Conservation (phyloP, 2,888 invertebrate genomes). For the Euphydryas editha region DNA sequence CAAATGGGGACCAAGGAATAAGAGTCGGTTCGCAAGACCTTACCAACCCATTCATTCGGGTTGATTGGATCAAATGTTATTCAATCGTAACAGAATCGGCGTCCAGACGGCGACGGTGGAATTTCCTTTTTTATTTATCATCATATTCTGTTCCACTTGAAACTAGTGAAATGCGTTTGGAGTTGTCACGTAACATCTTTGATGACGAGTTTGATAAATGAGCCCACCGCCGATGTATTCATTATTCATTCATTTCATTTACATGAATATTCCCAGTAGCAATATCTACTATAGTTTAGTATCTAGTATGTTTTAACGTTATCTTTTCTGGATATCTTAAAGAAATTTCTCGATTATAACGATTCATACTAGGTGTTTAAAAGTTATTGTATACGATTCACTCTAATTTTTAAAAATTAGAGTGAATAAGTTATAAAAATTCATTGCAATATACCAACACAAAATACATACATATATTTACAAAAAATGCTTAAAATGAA, state of each 20-base stretch:
- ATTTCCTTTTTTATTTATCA: constrained; percentile 75
- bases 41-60: constrained; percentile 71
- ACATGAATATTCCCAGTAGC: constrained; percentile 21
- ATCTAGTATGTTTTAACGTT: constrained; percentile 7
- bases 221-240: constrained; percentile 33
- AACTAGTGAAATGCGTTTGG: constrained; percentile 81
- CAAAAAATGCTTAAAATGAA: neutral
- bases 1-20: constrained; percentile 51
- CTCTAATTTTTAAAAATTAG: no score
- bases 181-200: constrained; percentile 44
- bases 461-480: neutral
- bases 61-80: constrained; percentile 82
- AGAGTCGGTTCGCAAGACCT: constrained; percentile 67
- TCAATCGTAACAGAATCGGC: constrained; percentile 74
- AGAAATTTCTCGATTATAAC: constrained; percentile 1
- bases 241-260: constrained; percentile 29
- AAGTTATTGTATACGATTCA: no score
- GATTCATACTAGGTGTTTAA: neutral
- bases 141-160: constrained; percentile 59
- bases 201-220: constrained; percentile 33
- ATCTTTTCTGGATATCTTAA: constrained; percentile 8
- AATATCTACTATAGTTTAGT: constrained; percentile 14
- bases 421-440: no score
- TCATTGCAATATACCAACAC: no score
- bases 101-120: constrained; percentile 80